Conservation (phyloP, 23 tunicate genomes). For the Ascidia mentula region DNA sequence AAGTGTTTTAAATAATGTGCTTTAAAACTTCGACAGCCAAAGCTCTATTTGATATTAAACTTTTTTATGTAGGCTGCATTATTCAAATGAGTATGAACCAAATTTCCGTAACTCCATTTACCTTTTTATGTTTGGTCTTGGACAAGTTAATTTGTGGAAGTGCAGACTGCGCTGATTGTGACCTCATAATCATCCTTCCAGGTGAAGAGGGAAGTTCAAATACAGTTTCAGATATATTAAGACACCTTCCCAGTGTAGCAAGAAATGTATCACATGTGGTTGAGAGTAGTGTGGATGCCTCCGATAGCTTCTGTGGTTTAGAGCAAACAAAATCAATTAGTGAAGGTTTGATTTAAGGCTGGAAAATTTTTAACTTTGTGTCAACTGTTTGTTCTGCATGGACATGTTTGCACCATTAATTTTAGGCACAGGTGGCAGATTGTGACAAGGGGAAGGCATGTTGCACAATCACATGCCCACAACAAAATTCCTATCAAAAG, state of each 20-base stretch:
- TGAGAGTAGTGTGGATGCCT: constrained; percentile 61
- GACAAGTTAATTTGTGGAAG: constrained; percentile 31
- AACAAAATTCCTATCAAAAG: too few species aligned
- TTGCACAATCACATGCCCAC: too few species aligned
- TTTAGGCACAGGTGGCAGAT: too few species aligned
- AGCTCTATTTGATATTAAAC: not conserved
- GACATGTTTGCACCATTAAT: too few species aligned
- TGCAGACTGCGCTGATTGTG: constrained; percentile 45
- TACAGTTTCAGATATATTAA: constrained; percentile 51
- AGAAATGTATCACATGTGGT: constrained; percentile 93
- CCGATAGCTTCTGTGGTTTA: constrained; percentile 38
- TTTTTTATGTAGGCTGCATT: too few species aligned
- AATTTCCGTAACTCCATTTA: not conserved
- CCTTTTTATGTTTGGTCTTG: constrained; percentile 37
- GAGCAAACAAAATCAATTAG: not conserved
- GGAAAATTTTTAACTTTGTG: too few species aligned
- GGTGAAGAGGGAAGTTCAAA: constrained; percentile 30
- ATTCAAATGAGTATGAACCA: not conserved
- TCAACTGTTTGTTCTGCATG: too few species aligned
- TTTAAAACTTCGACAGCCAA: not conserved
- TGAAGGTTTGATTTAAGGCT: too few species aligned
- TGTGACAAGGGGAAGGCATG: too few species aligned
- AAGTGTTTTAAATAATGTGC: not conserved
- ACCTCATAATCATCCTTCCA: constrained; percentile 31
- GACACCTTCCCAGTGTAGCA: constrained; percentile 49